Evolutionary conservation across 2,888 invertebrate genomes (phyloP).

Genomic region (Coleophora deauratella): DNA sequence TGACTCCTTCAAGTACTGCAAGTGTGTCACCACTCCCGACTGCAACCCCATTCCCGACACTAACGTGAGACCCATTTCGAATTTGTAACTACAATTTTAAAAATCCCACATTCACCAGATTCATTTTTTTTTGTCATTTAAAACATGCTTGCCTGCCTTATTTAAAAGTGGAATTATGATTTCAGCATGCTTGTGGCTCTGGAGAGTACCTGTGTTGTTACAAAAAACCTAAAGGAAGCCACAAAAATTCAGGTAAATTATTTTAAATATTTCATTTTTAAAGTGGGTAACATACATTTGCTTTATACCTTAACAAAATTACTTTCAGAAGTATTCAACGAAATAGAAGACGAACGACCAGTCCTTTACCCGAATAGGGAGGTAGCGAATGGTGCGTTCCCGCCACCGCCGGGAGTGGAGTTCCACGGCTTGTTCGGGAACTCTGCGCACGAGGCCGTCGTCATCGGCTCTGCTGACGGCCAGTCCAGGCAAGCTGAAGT

Average conservation of each 20-base stretch:
- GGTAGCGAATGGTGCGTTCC: slow-evolving; percentile 29
- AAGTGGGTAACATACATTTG: too few species aligned
- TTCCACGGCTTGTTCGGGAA: slow-evolving; percentile 18
- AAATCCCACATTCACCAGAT: background rate
- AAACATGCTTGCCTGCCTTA: background rate
- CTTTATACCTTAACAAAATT: too few species aligned
- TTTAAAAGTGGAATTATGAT: slow-evolving; percentile 8
- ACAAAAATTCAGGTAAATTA: slow-evolving; percentile 33
- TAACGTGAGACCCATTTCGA: slow-evolving; percentile 29
- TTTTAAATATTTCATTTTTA: background rate
- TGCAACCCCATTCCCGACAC: slow-evolving; percentile 38
- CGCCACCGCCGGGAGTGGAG: slow-evolving; percentile 21
- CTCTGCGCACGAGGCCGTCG: slow-evolving; percentile 17
- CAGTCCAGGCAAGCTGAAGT: slow-evolving; percentile 3
- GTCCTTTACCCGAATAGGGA: slow-evolving; percentile 36
- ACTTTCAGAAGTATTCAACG: slow-evolving; percentile 48
- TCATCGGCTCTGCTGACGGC: slow-evolving; percentile 15
- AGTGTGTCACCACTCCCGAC: slow-evolving; percentile 39
- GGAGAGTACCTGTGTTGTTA: slow-evolving; percentile 77
- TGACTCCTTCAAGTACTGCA: slow-evolving; percentile 48
- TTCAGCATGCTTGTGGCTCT: slow-evolving; percentile 73
- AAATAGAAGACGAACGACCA: slow-evolving; percentile 47
- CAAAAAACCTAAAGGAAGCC: slow-evolving; percentile 36
- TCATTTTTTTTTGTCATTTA: background rate
- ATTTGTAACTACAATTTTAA: background rate